A percentile compares a stretch with the other conserved stretches of the same genome.
phyloP scores from a whole-genome alignment of 2,888 invertebrate species.

The Dioctria linearis region DNA sequence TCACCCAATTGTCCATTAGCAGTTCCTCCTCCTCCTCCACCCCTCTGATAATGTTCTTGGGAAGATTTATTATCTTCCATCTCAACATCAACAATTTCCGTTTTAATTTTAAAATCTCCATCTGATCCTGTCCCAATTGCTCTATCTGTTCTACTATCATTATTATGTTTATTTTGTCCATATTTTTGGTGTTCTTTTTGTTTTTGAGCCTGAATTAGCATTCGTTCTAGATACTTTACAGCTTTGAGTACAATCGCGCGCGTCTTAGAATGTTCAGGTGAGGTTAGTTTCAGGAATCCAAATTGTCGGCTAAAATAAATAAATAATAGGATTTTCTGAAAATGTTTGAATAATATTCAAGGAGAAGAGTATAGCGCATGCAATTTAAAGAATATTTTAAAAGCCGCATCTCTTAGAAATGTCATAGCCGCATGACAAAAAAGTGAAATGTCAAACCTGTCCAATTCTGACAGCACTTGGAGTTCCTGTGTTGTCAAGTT shows the following conservation, averaged over 20 bases:
- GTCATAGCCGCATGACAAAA: constrained; percentile 39
- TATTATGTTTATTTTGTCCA: background rate
- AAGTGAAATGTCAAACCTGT: constrained; percentile 77
- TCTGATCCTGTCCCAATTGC: background rate
- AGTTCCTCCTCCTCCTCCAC: constrained; percentile 21
- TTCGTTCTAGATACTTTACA: constrained; percentile 87
- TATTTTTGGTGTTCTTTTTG: constrained; percentile 70
- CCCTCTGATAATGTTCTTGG: background rate
- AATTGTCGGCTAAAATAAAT: constrained; percentile 84
- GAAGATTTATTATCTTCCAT: constrained; percentile 49
- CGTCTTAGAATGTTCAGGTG: constrained; percentile 85
- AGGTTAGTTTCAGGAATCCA: constrained; percentile 88
- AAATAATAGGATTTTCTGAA: background rate
- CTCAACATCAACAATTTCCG: constrained; percentile 55
- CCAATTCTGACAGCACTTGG: constrained; percentile 88
- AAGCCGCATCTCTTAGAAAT: constrained; percentile 21
- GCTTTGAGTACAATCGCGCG: constrained; percentile 87
- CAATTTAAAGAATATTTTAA: background rate
- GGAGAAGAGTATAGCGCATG: background rate
- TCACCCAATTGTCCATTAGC: constrained; percentile 10
- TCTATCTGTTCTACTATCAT: background rate
- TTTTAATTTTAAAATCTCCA: constrained; percentile 60
- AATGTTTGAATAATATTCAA: background rate
- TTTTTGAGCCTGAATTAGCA: constrained; percentile 84
- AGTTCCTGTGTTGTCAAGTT: constrained; percentile 84